Evolutionary conservation across 1,140 invertebrate species (phyloP), one percentile per base, ranked within the genome.

Genomic region (Xylocopa sonorina): DNA sequence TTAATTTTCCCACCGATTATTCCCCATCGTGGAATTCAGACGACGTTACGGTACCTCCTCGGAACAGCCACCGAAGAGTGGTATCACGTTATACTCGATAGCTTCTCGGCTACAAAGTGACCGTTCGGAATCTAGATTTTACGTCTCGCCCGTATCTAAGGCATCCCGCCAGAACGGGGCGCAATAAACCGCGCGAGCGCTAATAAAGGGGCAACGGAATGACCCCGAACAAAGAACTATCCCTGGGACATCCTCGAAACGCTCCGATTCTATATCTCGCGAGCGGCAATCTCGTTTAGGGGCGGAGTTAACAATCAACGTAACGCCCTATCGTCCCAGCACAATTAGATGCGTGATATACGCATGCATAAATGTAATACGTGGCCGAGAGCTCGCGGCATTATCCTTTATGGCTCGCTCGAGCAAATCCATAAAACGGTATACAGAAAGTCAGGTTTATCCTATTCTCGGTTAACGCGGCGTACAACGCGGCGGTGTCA

Each of bases 401-500:
- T 86, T 86, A 86, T 86, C 84, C 84, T 86, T 86, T 86, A 86
- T 79, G 84, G 57, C 83, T 62, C 69, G 57, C 14, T n/a, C 76
- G 80, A 57, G 84, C 80, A 85, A 86, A 86, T 86, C 84, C 80
- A 86, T 86, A 86, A 86, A 86, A 86, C 84, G 84, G 72, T 85
- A 55, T 68, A 80, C 83, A 69, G 80, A 86, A 75, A 86, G 78
- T 78, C 79, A 72, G 80, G 83, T 86, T 86, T 86, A 86, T 85
- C 80, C 84, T 85, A 86, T 86, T 85, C 84, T 82, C 83, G 43
- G 83, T 81, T 81, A 85, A 81, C 71, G 76, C 75, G 58, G n/a
- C 50, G 51, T 55, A 64, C 24, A 24, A 64, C 24, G 21, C 53
- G 73, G 69, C 57, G 71, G 72, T 86, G 84, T 86, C 84, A 86